phyloP scores from a whole-genome alignment of 1,140 invertebrate genomes.

The Drosophila ananassae region DNA sequence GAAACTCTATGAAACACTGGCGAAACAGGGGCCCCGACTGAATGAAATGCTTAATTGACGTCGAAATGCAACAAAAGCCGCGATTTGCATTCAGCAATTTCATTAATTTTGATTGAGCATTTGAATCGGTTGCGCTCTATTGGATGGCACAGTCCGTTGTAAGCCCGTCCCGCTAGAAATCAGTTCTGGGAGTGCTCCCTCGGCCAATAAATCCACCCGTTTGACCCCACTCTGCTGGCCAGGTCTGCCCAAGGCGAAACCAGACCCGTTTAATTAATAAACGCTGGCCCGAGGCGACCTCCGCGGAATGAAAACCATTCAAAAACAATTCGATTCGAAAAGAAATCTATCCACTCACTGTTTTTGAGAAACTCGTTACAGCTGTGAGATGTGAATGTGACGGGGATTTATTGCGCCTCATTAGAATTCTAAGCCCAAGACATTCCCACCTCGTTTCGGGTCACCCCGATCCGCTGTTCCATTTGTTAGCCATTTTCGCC shows the following conservation, averaged over 20 bases:
- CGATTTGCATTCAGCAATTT: constrained; percentile 56
- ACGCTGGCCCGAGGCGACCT: constrained; percentile 31
- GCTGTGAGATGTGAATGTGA: constrained; percentile 35
- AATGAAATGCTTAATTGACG: constrained; percentile 56
- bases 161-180: constrained; percentile 16
- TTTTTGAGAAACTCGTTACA: constrained; percentile 43
- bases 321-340: constrained; percentile 16
- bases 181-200: constrained; percentile 13
- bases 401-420: constrained; percentile 38
- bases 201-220: constrained; percentile 3
- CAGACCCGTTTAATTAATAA: constrained; percentile 40
- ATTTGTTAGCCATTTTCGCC: constrained; percentile 18
- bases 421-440: constrained; percentile 32
- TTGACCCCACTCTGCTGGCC: constrained; percentile 17
- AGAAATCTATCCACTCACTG: constrained; percentile 6
- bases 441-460: constrained; percentile 22
- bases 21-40: constrained; percentile 2
- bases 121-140: constrained; percentile 38
- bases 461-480: constrained; percentile 21
- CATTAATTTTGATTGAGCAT: constrained; percentile 51
- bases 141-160: constrained; percentile 16
- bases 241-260: constrained; percentile 9
- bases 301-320: constrained; percentile 4
- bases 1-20: constrained; percentile 14
- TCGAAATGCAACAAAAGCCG: constrained; percentile 50